Conservation (phyloP, 2,888 invertebrate genomes). For the Nematopogon swammerdamellus region DNA sequence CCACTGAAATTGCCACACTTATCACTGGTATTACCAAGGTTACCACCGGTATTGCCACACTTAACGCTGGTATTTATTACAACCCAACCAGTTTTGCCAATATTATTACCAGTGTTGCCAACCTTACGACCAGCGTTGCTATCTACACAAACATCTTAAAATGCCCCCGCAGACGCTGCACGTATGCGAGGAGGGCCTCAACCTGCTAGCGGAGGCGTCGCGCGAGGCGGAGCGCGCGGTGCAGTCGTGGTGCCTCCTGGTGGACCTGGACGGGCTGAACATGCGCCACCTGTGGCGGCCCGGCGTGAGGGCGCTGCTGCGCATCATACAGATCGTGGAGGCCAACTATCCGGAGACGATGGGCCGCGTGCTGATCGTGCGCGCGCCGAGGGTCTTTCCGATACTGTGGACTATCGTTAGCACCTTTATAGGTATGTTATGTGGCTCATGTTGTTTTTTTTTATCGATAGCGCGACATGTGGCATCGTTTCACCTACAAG, state of each 20-base stretch:
- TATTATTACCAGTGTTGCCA: no score
- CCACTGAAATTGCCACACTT: no score
- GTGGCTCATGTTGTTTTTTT: no score
- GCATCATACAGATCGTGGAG: constrained; percentile 72
- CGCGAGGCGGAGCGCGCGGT: constrained; percentile 76
- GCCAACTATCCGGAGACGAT: constrained; percentile 95
- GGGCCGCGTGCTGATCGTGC: constrained; percentile 84
- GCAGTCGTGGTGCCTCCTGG: constrained; percentile 84
- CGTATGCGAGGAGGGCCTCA: constrained; percentile 89
- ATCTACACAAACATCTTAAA: no score
- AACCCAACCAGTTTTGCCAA: no score
- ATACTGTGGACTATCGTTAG: constrained; percentile 94
- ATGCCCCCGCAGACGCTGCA: constrained; percentile 64
- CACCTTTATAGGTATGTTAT: constrained; percentile 84
- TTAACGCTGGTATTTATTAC: no score
- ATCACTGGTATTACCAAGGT: no score
- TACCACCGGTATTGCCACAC: no score
- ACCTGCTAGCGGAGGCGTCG: constrained; percentile 84
- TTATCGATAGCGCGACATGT: no score
- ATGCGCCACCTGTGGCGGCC: constrained; percentile 96
- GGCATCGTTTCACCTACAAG: no score
- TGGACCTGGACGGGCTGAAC: constrained; percentile 91
- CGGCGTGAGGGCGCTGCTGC: constrained; percentile 72
- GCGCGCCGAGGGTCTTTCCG: constrained; percentile 92
- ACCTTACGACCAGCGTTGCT: no score